Evolutionary conservation across 2,113 vertebrate genomes (phyloP).

Genomic region (Nettapus auritus): DNA sequence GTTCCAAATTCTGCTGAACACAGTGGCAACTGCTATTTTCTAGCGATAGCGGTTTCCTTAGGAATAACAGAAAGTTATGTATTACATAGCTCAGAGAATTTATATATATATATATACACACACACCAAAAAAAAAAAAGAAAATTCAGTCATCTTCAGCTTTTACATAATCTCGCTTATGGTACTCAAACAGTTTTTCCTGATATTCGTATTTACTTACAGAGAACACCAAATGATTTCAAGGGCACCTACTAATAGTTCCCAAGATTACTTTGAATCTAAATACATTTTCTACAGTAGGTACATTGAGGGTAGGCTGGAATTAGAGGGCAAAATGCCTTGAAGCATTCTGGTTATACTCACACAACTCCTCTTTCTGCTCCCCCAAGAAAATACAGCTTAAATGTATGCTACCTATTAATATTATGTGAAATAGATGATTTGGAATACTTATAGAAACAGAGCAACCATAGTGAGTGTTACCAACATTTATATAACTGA

Average conservation of each 20-base stretch:
- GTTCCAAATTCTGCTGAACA: too few relatives aligned
- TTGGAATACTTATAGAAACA: neutral
- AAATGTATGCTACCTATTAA: neutral
- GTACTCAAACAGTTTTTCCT: neutral
- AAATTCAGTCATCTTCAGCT: neutral
- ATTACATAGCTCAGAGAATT: neutral
- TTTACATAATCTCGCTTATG: neutral
- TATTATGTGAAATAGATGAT: neutral
- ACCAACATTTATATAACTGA: neutral
- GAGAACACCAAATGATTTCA: neutral
- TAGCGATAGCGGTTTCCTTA: neutral
- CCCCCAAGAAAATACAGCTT: neutral
- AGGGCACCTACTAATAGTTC: neutral
- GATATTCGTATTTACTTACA: neutral
- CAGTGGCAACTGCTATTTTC: neutral
- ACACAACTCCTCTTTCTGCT: neutral
- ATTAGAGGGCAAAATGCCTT: neutral
- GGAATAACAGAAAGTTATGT: neutral
- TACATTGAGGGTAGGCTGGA: neutral
- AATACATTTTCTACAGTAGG: neutral
- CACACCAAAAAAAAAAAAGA: neutral
- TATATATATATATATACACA: too few relatives aligned
- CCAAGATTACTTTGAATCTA: neutral
- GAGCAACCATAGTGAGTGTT: neutral
- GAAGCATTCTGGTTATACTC: neutral